These are phyloP conservation scores for Baryphthengus martii DNA, from an alignment of 2,113 vertebrate genomes.

Conservation along the genomic window DNA sequence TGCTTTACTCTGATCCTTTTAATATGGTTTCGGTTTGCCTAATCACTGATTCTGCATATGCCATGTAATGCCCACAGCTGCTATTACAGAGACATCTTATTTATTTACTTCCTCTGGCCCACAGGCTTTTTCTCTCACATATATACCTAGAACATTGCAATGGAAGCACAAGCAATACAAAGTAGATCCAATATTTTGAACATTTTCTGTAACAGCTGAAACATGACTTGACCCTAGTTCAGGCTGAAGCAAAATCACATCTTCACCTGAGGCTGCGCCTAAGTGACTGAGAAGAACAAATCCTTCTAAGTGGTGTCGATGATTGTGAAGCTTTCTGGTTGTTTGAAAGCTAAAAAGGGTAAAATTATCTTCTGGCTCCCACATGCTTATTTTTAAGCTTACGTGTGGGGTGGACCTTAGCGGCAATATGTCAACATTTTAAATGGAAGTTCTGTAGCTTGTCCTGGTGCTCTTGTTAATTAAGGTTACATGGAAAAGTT, in stretches of 20 bases:
- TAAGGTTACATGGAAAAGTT: neutral
- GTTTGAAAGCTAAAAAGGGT: constrained; percentile 30
- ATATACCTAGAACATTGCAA: neutral
- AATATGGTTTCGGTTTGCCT: neutral
- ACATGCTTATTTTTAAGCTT: neutral
- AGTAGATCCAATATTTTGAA: neutral
- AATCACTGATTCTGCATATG: neutral
- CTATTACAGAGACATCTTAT: neutral
- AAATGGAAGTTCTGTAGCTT: neutral
- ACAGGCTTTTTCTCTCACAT: neutral
- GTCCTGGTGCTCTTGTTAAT: neutral
- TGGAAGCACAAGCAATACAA: neutral
- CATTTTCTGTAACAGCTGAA: neutral
- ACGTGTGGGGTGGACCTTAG: neutral
- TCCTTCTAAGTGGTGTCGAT: neutral
- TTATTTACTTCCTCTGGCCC: neutral
- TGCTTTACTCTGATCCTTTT: neutral
- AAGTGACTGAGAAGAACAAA: neutral
- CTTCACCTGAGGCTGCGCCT: neutral
- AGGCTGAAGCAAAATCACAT: neutral
- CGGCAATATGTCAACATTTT: neutral
- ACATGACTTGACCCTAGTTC: neutral
- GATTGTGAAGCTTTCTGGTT: constrained; percentile 32
- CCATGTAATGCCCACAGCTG: neutral
- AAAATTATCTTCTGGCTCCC: neutral